phyloP scores from a whole-genome alignment of 1,140 invertebrate genomes.

The Cephus cinctus region DNA sequence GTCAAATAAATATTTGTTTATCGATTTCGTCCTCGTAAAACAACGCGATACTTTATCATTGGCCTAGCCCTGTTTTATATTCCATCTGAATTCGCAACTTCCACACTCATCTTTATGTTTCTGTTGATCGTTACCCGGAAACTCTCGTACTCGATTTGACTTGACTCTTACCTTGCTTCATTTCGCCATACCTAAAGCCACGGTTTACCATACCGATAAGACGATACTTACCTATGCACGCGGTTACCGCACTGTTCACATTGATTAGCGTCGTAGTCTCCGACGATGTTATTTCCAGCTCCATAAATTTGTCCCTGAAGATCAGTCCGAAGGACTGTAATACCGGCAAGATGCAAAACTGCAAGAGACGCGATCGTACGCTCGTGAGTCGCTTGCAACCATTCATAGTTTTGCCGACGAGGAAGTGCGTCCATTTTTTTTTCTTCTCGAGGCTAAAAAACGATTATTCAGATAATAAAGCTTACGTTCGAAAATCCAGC shows the following conservation, averaged over 20 bases:
- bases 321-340: conserved; percentile 68
- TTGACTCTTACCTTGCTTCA: background rate
- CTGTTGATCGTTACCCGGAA: background rate
- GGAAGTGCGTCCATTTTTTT: no score
- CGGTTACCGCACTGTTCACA: conserved; percentile 63
- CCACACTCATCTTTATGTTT: background rate
- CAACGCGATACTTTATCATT: background rate
- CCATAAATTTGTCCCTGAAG: conserved; percentile 61
- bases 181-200: background rate
- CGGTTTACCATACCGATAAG: conserved; percentile 3
- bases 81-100: conserved; percentile 6
- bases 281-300: conserved; percentile 60
- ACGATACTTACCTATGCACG: conserved; percentile 57
- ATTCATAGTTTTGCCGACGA: no score
- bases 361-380: no score
- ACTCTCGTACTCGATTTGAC: background rate
- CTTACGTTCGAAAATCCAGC: conserved; percentile 64
- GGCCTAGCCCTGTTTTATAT: background rate
- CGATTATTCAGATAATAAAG: conserved; percentile 23
- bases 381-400: no score
- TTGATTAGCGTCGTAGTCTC: conserved; percentile 68
- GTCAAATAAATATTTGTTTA: background rate
- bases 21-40: background rate
- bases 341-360: conserved; percentile 64
- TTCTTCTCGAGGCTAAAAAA: no score